Evolutionary conservation across 2,797 vertebrate species (phyloP).

Genomic region (Danio tinwini): DNA sequence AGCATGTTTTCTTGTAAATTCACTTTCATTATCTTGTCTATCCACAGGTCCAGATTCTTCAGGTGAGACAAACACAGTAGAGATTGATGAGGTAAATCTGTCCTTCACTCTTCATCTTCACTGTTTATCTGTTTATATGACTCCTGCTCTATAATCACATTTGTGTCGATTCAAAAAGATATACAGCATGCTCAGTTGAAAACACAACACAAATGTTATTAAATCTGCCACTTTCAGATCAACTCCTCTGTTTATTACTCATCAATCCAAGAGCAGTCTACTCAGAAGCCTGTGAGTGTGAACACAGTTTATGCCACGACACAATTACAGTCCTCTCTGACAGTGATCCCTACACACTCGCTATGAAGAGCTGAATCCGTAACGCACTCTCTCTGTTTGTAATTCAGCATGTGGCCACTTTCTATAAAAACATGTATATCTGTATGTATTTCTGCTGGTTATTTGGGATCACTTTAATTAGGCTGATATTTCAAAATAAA

Average conservation of each 20-base stretch:
- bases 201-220: neutral
- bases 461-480: too few relatives aligned
- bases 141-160: neutral
- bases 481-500: too few relatives aligned
- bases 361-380: neutral
- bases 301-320: neutral
- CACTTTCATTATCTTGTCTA: neutral
- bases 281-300: neutral
- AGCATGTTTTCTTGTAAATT: neutral
- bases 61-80: constrained; percentile 2
- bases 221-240: neutral
- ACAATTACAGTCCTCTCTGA: constrained; percentile 6
- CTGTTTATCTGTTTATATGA: neutral
- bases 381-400: neutral
- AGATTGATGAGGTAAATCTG: neutral
- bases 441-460: neutral
- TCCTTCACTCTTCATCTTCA: neutral
- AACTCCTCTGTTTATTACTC: neutral
- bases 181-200: too few relatives aligned
- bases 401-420: too few relatives aligned
- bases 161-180: too few relatives aligned
- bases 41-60: neutral
- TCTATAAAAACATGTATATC: neutral
- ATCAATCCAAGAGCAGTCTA: neutral
- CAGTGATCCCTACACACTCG: constrained; percentile 10